Evolutionary conservation across 2,797 vertebrate species (phyloP).

Genomic region (Brachyalestes nurse): DNA sequence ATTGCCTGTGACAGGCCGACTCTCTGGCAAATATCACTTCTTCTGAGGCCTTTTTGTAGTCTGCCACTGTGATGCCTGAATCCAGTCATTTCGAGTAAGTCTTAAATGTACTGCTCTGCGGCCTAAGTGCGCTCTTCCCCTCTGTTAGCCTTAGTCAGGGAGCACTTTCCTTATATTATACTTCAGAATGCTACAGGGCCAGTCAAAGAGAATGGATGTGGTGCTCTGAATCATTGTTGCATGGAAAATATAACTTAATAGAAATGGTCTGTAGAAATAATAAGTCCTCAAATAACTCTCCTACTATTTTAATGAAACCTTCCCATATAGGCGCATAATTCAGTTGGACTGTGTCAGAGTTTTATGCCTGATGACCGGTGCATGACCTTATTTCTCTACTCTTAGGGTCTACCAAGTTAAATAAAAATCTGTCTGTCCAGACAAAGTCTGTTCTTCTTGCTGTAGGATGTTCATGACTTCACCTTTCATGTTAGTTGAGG

Average conservation of each 20-base stretch:
- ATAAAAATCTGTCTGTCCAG: not conserved
- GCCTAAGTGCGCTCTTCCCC: slow-evolving; percentile 21
- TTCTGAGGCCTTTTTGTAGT: slow-evolving; percentile 11
- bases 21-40: slow-evolving; percentile 43
- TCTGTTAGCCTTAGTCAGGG: not conserved
- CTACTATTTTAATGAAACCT: slow-evolving; percentile 16
- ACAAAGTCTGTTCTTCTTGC: not conserved
- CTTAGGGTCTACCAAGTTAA: not conserved
- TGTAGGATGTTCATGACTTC: not conserved
- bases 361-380: not conserved
- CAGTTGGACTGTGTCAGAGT: not conserved
- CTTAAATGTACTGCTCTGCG: slow-evolving; percentile 1
- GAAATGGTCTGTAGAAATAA: slow-evolving; percentile 3
- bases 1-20: slow-evolving; percentile 38
- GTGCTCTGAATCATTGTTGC: slow-evolving; percentile 3
- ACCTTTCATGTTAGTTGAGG: not conserved
- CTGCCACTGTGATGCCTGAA: not conserved
- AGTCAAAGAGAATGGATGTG: slow-evolving; percentile 14
- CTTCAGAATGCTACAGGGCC: slow-evolving; percentile 11
- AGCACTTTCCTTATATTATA: slow-evolving; percentile 25
- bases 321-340: slow-evolving; percentile 12
- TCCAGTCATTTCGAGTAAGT: slow-evolving; percentile 12
- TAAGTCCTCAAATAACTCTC: slow-evolving; percentile 13
- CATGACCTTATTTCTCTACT: slow-evolving; percentile 4
- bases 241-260: not conserved